These are phyloP conservation scores for Dendronephthya gigantea DNA, from an alignment of 64 coral and sea anemone genomes.

Conservation along the genomic window DNA sequence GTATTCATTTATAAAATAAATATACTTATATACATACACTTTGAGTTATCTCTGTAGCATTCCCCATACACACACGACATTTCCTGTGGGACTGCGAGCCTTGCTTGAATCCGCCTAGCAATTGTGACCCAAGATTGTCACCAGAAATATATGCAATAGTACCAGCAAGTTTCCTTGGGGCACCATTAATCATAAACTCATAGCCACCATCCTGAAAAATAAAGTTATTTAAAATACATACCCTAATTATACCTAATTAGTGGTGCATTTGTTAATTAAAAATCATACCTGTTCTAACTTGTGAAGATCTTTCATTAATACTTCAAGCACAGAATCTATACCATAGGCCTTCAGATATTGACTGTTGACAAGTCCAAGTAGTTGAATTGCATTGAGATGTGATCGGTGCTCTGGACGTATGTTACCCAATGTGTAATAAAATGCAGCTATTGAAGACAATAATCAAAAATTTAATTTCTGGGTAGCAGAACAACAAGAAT, in stretches of 20 bases:
- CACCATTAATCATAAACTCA: background rate
- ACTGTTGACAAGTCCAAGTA: background rate
- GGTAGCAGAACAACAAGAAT: background rate
- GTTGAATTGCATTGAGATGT: constrained; percentile 6
- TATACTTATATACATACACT: background rate
- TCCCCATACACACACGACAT: background rate
- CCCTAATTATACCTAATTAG: background rate
- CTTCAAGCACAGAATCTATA: constrained; percentile 2
- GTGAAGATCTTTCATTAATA: constrained; percentile 31
- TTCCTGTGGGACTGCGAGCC: background rate
- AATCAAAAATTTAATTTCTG: too few species aligned
- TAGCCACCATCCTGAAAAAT: constrained; percentile 3
- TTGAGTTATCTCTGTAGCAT: background rate
- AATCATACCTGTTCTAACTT: constrained; percentile 24
- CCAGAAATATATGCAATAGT: constrained; percentile 1
- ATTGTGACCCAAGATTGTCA: constrained; percentile 5
- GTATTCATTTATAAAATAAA: too few species aligned
- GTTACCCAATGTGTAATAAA: constrained; percentile 26
- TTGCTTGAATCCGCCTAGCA: background rate
- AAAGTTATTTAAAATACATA: background rate
- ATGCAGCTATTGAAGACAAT: constrained; percentile 12
- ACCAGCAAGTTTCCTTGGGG: background rate
- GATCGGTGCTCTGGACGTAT: constrained; percentile 25
- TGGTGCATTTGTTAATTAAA: too few species aligned
- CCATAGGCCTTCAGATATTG: background rate